A percentile compares a stretch with the other conserved stretches of the same genome.
Evolutionary conservation across 1,140 invertebrate genomes (phyloP).

Genomic region (Oncopeltus fasciatus): DNA sequence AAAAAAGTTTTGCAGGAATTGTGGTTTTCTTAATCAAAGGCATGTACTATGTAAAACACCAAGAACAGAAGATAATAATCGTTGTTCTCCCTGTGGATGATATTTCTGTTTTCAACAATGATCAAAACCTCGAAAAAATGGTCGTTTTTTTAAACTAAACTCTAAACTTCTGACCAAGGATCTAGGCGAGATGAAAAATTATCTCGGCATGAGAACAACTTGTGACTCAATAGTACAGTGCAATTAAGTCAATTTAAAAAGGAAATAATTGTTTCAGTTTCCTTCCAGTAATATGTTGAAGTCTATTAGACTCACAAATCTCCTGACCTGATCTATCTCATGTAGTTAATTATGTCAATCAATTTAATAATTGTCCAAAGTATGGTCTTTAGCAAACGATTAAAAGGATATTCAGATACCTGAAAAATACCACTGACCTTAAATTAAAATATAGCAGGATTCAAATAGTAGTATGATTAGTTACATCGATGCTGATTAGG

Average conservation of each 20-base stretch:
- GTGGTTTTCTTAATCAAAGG: not conserved
- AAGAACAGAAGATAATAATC: not conserved
- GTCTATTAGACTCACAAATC: not conserved
- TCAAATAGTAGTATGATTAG: not conserved
- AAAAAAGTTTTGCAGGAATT: not conserved
- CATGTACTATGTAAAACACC: not conserved
- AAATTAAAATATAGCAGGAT: not conserved
- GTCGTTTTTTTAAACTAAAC: not conserved
- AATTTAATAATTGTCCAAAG: not conserved
- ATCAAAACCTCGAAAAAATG: not conserved
- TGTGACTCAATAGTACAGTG: not conserved
- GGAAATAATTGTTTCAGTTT: slow-evolving; percentile 13
- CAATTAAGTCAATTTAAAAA: not conserved
- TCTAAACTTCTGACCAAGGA: not conserved
- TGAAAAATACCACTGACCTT: not conserved
- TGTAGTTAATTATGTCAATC: not conserved
- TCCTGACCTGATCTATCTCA: not conserved
- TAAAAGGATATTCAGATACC: not conserved
- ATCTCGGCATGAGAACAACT: not conserved
- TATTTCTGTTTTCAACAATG: not conserved
- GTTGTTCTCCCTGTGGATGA: not conserved
- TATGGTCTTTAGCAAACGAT: not conserved
- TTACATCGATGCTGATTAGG: not conserved
- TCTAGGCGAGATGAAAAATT: not conserved
- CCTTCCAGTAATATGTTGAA: slow-evolving; percentile 27